Conservation (phyloP, 2,113 vertebrate species). For the Ictalurus punctatus region DNA sequence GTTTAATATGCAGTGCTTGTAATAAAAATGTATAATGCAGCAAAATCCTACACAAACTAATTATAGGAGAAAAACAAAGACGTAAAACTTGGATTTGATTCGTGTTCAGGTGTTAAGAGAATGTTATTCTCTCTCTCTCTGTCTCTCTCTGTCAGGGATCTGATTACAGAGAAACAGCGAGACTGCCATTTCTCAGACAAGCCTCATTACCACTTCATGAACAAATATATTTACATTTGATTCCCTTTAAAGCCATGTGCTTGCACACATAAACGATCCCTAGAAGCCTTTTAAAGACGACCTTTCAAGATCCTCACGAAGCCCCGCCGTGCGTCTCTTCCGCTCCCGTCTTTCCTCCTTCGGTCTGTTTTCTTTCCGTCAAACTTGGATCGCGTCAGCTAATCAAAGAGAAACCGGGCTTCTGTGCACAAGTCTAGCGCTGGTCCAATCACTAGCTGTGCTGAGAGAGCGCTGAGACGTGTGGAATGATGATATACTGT, state of each 20-base stretch:
- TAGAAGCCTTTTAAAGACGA: slow-evolving; percentile 38
- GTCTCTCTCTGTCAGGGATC: neutral
- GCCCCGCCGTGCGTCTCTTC: slow-evolving; percentile 8
- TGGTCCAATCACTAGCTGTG: neutral
- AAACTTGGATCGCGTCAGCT: neutral
- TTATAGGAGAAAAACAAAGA: neutral
- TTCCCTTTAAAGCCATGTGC: slow-evolving; percentile 61
- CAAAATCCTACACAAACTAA: neutral
- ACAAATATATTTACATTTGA: slow-evolving; percentile 67
- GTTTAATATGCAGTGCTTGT: neutral
- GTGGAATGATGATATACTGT: neutral
- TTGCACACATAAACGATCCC: slow-evolving; percentile 49
- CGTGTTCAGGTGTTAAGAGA: neutral
- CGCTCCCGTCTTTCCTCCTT: neutral
- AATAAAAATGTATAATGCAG: neutral
- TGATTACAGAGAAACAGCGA: slow-evolving; percentile 20
- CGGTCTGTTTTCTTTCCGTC: neutral
- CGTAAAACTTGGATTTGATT: neutral
- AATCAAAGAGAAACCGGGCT: slow-evolving; percentile 6
- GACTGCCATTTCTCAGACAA: slow-evolving; percentile 55
- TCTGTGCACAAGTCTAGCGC: no score
- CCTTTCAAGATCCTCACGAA: neutral
- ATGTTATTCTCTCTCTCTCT: neutral
- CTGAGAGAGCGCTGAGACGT: slow-evolving; percentile 6
- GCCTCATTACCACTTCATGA: slow-evolving; percentile 70